Percentiles rank a stretch among this genome's conserved stretches.
Conservation (phyloP, 2,797 vertebrate genomes). For the Huso huso region DNA sequence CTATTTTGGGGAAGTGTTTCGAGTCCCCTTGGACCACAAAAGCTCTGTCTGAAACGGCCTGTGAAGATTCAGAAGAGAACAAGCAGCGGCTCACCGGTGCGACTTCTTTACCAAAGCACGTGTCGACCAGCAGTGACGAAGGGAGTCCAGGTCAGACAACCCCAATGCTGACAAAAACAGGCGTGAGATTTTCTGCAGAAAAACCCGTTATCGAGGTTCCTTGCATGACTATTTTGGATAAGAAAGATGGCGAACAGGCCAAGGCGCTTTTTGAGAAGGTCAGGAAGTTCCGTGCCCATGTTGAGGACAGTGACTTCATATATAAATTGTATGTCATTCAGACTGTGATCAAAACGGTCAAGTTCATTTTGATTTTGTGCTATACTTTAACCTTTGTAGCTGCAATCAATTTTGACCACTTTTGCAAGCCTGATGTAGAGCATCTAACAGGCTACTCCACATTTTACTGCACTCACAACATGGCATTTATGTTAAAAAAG, state of each 20-base stretch:
- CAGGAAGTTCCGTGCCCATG: slow-evolving; percentile 87
- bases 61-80: slow-evolving; percentile 95
- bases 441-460: slow-evolving; percentile 86
- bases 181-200: slow-evolving; percentile 86
- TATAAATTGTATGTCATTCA: slow-evolving; percentile 94
- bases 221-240: slow-evolving; percentile 92
- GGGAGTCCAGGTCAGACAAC: slow-evolving; percentile 87
- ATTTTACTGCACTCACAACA: slow-evolving; percentile 94
- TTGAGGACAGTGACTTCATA: slow-evolving; percentile 95
- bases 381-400: slow-evolving; percentile 94
- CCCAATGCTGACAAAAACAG: slow-evolving; percentile 81
- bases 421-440: slow-evolving; percentile 81
- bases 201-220: slow-evolving; percentile 88
- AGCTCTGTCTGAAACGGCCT: slow-evolving; percentile 91
- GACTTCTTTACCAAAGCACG: slow-evolving; percentile 80
- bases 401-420: slow-evolving; percentile 85
- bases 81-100: slow-evolving; percentile 86
- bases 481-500: slow-evolving; percentile 96
- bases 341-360: slow-evolving; percentile 92
- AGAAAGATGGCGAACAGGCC: slow-evolving; percentile 95
- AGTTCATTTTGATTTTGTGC: slow-evolving; percentile 93
- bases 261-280: slow-evolving; percentile 98
- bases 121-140: slow-evolving; percentile 92
- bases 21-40: slow-evolving; percentile 98
- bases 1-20: slow-evolving; percentile 94